Evolutionary conservation across 2,888 invertebrate genomes (phyloP), one percentile per base, ranked within the genome.

Genomic region (Timema cristinae): DNA sequence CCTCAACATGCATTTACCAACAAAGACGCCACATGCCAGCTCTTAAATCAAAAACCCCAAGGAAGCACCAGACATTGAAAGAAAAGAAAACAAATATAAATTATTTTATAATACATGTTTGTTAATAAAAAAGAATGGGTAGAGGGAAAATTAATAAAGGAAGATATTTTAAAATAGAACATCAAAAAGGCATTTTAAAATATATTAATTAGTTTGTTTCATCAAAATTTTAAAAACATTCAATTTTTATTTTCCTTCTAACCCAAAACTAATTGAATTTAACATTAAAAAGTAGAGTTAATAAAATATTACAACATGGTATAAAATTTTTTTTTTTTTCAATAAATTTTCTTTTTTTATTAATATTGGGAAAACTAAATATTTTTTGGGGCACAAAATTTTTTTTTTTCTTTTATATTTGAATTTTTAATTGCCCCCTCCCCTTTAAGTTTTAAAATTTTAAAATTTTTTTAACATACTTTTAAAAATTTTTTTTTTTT

Each of bases 1-100:
- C 87, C 88, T 32, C 88, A 88, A 75, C 87, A 90, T 79, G 89
- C 90, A 13, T 90, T 90, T 78, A 91, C 91, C 66, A 90, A 0
- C 91, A 91, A 49, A 83, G 91, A 74, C 84, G 90, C 69, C 88
- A 85, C 78, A 83, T 85, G 75, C 84, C 85, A 75, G 85, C 84
- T 79, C 86, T 83, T 78, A 90, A 87, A 81, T 87, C 86, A n/a
- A 11, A 84, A 90, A 77, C 89, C 89, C 68, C 89, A 89, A 81
- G 89, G 89, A 70, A 87, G 86, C 75, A 89, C 77, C 89, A 90
- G 81, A 90, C 90, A 50, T 80, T 90, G 75, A 90, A 90, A 82
- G 86, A 81, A 76, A 16, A 63, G 6, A n/a, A 54, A 54, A 54
- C 15, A 73, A 70, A 50, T 6, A 8, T 54, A 56, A 4, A 16